Percentiles rank a stretch among this genome's conserved stretches.
These are phyloP conservation scores for Spinus pinus DNA, from an alignment of 2,797 vertebrate genomes.

Conservation along the genomic window DNA sequence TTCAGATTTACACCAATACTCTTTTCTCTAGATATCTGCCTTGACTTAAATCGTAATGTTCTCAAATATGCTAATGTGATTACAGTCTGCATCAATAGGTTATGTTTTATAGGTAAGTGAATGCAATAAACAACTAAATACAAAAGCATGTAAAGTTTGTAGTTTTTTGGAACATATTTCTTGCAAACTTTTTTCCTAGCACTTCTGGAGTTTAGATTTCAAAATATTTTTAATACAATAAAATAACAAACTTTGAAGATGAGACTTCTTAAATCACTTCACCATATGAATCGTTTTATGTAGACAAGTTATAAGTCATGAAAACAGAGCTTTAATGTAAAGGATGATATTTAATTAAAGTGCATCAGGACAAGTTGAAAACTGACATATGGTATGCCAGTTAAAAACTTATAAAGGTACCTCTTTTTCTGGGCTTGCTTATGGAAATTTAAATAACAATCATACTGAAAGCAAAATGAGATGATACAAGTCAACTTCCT, in stretches of 20 bases:
- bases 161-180: rapidly evolving
- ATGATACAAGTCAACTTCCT: neutral
- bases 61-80: neutral
- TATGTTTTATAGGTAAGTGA: neutral
- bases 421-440: neutral
- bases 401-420: neutral
- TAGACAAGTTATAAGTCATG: neutral
- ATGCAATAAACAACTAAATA: neutral
- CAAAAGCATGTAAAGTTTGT: rapidly evolving
- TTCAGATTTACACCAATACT: rapidly evolving
- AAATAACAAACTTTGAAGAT: neutral
- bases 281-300: neutral
- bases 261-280: neutral
- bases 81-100: rapidly evolving
- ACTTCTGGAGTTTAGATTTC: neutral
- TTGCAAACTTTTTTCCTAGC: neutral
- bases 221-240: neutral
- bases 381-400: neutral
- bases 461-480: neutral
- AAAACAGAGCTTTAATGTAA: neutral
- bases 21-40: neutral
- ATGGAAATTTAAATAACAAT: neutral
- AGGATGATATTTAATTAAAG: neutral
- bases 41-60: neutral
- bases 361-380: neutral